These are phyloP conservation scores for Bufo gargarizans DNA, from an alignment of 2,113 vertebrate genomes.

Conservation along the genomic window DNA sequence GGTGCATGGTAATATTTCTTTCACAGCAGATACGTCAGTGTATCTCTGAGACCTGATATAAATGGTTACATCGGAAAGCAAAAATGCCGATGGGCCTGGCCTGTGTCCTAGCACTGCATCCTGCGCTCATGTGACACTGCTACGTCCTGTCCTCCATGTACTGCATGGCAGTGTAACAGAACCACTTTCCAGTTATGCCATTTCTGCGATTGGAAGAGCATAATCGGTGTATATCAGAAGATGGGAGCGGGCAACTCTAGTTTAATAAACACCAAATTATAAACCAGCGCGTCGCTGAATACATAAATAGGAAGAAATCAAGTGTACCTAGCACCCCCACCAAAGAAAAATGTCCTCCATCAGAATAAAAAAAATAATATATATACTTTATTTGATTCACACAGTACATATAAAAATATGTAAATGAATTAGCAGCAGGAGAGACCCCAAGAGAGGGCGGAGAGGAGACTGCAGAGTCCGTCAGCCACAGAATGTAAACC, in stretches of 20 bases:
- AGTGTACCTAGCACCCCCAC: too few relatives aligned
- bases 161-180: background rate
- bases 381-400: too few relatives aligned
- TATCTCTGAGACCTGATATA: background rate
- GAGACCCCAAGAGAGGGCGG: too few relatives aligned
- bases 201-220: background rate
- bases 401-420: too few relatives aligned
- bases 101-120: background rate
- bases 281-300: too few relatives aligned
- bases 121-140: slow-evolving; percentile 12
- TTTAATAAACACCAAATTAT: background rate
- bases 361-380: too few relatives aligned
- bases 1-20: too few relatives aligned
- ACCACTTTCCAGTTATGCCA: background rate
- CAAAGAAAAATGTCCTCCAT: too few relatives aligned
- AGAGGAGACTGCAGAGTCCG: too few relatives aligned
- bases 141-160: background rate
- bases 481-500: too few relatives aligned
- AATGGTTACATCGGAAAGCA: background rate
- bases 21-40: background rate
- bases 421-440: too few relatives aligned
- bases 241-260: background rate
- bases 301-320: too few relatives aligned
- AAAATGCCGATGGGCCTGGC: background rate
- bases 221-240: slow-evolving; percentile 1